These are phyloP conservation scores for Dinoponera quadriceps DNA, from an alignment of 1,140 invertebrate genomes.

Conservation along the genomic window DNA sequence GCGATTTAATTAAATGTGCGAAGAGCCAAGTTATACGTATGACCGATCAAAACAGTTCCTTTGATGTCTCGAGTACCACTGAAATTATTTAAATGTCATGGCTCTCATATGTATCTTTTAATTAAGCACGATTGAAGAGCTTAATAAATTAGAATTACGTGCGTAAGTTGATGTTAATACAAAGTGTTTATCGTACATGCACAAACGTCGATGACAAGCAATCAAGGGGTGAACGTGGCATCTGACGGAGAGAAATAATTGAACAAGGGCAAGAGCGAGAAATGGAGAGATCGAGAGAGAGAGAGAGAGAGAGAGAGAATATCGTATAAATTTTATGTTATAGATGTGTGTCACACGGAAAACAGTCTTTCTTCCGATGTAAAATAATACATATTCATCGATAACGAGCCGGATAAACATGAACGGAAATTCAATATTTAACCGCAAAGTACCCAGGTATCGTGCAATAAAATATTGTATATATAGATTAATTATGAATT, in stretches of 20 bases:
- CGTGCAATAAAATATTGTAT: slow-evolving; percentile 31
- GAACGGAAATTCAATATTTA: slow-evolving; percentile 44
- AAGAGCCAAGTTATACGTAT: slow-evolving; percentile 36
- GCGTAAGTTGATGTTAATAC: slow-evolving; percentile 33
- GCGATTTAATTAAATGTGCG: slow-evolving; percentile 54
- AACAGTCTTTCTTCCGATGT: slow-evolving; percentile 1
- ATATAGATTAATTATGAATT: slow-evolving; percentile 24
- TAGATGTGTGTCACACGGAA: background rate
- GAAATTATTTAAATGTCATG: slow-evolving; percentile 43
- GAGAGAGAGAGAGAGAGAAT: too few relatives aligned
- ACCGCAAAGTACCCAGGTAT: slow-evolving; percentile 19
- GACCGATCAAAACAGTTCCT: slow-evolving; percentile 44
- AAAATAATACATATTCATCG: slow-evolving; percentile 2
- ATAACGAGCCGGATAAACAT: slow-evolving; percentile 12
- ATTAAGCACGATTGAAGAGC: slow-evolving; percentile 39
- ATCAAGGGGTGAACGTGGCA: background rate
- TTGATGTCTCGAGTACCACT: slow-evolving; percentile 56
- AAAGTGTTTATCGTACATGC: slow-evolving; percentile 22
- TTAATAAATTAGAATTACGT: slow-evolving; percentile 47
- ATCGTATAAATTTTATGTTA: slow-evolving; percentile 15
- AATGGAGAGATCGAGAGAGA: too few relatives aligned
- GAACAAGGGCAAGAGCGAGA: background rate
- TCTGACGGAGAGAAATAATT: slow-evolving; percentile 40
- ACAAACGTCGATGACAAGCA: slow-evolving; percentile 13
- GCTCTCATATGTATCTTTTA: slow-evolving; percentile 29